phyloP scores from a whole-genome alignment of 2,888 invertebrate genomes.

The Lasiommata megera region DNA sequence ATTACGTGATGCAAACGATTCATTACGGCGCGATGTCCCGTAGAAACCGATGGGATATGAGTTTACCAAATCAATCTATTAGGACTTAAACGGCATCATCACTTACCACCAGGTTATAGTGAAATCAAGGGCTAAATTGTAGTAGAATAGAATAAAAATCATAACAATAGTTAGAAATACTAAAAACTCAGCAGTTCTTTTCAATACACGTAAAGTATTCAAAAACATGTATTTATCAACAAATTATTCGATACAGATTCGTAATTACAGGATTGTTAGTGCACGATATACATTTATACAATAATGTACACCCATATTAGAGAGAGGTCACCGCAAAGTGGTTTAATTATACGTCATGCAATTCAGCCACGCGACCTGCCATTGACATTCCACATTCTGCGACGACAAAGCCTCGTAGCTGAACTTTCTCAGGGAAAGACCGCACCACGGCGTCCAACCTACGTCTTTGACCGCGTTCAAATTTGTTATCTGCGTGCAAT shows the following conservation, averaged over 20 bases:
- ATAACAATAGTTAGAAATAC: too few relatives aligned
- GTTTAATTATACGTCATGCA: constrained; percentile 14
- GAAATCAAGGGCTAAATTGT: too few relatives aligned
- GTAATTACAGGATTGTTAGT: not conserved
- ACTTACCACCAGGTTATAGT: too few relatives aligned
- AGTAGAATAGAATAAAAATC: too few relatives aligned
- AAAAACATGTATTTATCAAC: too few relatives aligned
- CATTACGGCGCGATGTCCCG: too few relatives aligned
- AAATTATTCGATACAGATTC: not conserved
- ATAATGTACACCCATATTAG: constrained; percentile 1
- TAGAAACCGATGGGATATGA: too few relatives aligned
- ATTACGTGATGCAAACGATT: too few relatives aligned
- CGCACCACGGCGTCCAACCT: not conserved
- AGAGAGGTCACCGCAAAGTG: constrained; percentile 9
- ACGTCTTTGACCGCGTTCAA: not conserved
- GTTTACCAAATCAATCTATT: too few relatives aligned
- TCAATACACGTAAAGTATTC: too few relatives aligned
- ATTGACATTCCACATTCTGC: constrained; percentile 5
- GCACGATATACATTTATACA: not conserved
- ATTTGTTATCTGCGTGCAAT: not conserved
- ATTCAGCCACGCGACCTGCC: not conserved
- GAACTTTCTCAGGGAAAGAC: not conserved
- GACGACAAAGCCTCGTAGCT: not conserved
- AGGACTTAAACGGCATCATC: too few relatives aligned
- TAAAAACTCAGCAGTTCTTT: too few relatives aligned